A percentile compares a stretch with the other conserved stretches of the same genome.
Evolutionary conservation across 1,140 invertebrate genomes (phyloP).

Genomic region (Brachionus asplanchnoidis): DNA sequence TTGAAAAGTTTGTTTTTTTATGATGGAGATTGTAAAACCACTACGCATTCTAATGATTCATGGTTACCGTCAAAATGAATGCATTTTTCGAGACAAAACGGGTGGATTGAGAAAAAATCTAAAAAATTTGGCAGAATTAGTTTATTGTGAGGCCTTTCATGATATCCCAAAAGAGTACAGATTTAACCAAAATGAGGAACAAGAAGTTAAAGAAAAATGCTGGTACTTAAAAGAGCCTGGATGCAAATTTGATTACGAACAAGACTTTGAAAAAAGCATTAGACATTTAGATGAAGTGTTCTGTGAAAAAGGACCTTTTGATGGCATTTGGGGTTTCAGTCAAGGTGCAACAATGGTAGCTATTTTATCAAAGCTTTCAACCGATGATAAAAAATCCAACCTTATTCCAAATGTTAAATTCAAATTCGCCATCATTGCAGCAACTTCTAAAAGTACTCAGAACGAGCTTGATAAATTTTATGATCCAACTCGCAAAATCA

Average conservation of each 20-base stretch:
- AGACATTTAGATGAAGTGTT: not conserved
- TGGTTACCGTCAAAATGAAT: slow-evolving; percentile 37
- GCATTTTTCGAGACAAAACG: slow-evolving; percentile 6
- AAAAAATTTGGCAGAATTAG: slow-evolving; percentile 25
- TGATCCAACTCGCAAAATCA: slow-evolving; percentile 2
- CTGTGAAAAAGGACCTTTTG: slow-evolving; percentile 22
- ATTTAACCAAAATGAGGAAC: not conserved
- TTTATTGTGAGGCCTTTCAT: slow-evolving; percentile 30
- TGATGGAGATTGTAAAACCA: not conserved
- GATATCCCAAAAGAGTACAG: not conserved
- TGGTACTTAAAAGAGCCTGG: slow-evolving; percentile 9
- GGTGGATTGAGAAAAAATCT: slow-evolving; percentile 34
- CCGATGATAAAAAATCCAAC: not conserved
- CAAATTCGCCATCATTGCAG: slow-evolving; percentile 32
- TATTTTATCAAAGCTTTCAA: not conserved
- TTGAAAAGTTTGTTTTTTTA: not conserved
- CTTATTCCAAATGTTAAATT: not conserved
- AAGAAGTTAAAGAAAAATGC: not conserved
- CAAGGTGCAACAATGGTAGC: slow-evolving; percentile 37
- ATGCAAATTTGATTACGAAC: not conserved
- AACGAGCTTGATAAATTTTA: not conserved
- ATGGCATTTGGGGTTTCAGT: slow-evolving; percentile 39
- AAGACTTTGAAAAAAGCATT: slow-evolving; percentile 21
- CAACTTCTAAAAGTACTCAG: slow-evolving; percentile 28
- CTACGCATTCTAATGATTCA: slow-evolving; percentile 22